Percentiles rank a stretch among this genome's conserved stretches.
phyloP scores from a whole-genome alignment of 2,113 vertebrate genomes.

The Struthidea cinerea region DNA sequence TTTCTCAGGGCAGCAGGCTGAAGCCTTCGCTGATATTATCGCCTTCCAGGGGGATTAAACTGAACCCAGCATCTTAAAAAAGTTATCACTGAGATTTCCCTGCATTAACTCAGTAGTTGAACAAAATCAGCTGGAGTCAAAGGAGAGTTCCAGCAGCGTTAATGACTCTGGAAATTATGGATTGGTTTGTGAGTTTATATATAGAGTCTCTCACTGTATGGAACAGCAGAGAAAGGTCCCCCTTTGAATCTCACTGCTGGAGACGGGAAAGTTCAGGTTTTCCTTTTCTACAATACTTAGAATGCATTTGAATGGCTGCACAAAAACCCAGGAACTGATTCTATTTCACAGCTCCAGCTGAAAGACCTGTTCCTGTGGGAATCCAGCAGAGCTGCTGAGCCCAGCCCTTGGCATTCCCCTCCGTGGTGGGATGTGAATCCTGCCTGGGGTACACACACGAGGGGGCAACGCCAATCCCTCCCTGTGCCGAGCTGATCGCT shows the following conservation, averaged over 20 bases:
- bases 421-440: background rate
- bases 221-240: background rate
- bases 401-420: background rate
- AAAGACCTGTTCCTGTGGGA: background rate
- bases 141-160: slow-evolving; percentile 38
- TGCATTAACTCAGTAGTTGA: slow-evolving; percentile 17
- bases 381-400: background rate
- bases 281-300: background rate
- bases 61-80: background rate
- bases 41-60: background rate
- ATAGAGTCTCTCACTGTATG: slow-evolving; percentile 2
- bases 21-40: background rate
- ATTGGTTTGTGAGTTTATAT: slow-evolving; percentile 44
- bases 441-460: rapidly evolving
- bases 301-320: slow-evolving; percentile 22
- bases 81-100: background rate
- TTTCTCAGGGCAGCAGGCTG: background rate
- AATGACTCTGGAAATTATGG: slow-evolving; percentile 34
- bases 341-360: background rate
- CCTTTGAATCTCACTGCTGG: slow-evolving; percentile 24
- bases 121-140: slow-evolving; percentile 12
- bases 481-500: background rate
- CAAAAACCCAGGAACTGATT: background rate
- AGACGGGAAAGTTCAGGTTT: background rate
- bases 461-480: background rate